Conservation (phyloP, 2,113 vertebrate species). For the Antidorcas marsupialis region DNA sequence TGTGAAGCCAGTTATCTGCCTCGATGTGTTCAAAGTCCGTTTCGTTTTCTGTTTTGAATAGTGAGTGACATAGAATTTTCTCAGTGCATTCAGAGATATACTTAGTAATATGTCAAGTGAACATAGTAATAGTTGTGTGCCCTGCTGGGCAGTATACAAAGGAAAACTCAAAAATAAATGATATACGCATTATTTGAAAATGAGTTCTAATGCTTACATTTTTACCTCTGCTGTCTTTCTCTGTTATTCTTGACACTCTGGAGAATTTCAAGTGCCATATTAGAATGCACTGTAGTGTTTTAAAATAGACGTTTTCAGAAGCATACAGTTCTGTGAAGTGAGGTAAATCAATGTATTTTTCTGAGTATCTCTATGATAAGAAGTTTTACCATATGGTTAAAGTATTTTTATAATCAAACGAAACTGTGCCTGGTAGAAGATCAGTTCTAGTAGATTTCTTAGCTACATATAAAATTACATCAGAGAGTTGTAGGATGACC, state of each 20-base stretch:
- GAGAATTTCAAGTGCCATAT: background rate
- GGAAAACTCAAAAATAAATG: background rate
- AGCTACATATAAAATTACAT: background rate
- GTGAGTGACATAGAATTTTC: constrained; percentile 7
- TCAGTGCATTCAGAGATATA: background rate
- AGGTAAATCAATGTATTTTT: background rate
- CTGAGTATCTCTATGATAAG: background rate
- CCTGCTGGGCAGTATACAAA: background rate
- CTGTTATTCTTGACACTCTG: background rate
- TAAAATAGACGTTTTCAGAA: background rate
- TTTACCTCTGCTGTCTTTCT: background rate
- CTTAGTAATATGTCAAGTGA: background rate
- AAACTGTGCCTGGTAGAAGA: background rate
- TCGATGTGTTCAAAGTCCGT: constrained; percentile 63
- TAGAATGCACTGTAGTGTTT: background rate
- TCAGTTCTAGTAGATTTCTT: background rate
- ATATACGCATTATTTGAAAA: background rate
- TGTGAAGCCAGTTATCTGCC: constrained; percentile 74
- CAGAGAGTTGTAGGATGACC: background rate
- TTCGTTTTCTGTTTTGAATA: constrained; percentile 65
- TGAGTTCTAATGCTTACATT: background rate
- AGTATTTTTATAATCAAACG: background rate
- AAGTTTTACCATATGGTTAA: background rate
- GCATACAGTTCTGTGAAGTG: background rate
- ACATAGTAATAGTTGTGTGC: background rate